phyloP scores from a whole-genome alignment of 2,888 invertebrate genomes.

The Lamellibrachia satsuma region DNA sequence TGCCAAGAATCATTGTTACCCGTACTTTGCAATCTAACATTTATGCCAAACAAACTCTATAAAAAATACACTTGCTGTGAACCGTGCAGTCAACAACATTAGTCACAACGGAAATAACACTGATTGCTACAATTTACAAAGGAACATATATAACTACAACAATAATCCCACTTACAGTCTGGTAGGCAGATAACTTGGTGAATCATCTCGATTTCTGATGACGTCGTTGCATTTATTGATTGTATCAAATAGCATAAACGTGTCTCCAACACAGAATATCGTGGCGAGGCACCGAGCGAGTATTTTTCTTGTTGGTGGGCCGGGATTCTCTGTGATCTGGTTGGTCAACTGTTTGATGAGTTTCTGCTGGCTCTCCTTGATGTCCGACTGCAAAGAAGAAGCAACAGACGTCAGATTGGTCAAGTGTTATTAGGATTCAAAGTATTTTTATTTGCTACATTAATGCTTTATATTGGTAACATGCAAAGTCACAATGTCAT shows the following conservation, averaged over 20 bases:
- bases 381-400: conserved; percentile 80
- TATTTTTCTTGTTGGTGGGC: conserved; percentile 90
- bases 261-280: conserved; percentile 95
- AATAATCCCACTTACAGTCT: conserved; percentile 79
- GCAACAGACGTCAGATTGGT: neutral
- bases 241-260: conserved; percentile 94
- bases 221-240: conserved; percentile 98
- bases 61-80: too few species aligned
- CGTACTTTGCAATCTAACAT: too few species aligned
- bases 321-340: conserved; percentile 86
- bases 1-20: too few species aligned
- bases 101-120: neutral
- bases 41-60: too few species aligned
- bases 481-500: neutral
- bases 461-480: neutral
- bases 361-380: conserved; percentile 95
- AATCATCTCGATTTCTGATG: conserved; percentile 95
- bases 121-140: neutral
- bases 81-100: neutral
- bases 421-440: neutral
- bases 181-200: conserved; percentile 92
- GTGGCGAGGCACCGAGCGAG: conserved; percentile 91
- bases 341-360: conserved; percentile 91
- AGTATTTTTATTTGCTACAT: neutral
- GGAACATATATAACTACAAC: neutral